Base-by-base conservation (phyloP, 2,113 vertebrate genomes). In the Eulacestoma nigropectus region DNA sequence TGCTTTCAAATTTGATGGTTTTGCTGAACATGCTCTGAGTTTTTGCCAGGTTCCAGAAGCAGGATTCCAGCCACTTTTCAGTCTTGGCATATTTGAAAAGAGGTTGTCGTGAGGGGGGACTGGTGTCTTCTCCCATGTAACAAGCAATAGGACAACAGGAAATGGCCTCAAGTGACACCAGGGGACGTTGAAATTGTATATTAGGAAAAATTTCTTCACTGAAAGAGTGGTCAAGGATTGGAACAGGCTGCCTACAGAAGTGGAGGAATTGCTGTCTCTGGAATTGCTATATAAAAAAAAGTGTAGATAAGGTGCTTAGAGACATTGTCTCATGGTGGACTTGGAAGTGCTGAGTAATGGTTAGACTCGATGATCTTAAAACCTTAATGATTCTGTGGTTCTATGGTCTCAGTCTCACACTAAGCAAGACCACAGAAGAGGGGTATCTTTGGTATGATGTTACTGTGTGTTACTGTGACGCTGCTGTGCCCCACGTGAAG, bases 61-160 rank as follows among this genome's bases (percentile, higher is more conserved):
- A 83, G 41, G 17, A 81, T 53, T 86, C 6, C 57, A 91, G 23
- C 4, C 7, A 1, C 17, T 46, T 64, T 91, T 83, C 37, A 33
- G 27, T 84, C 27, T 63, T 84, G 47, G 6, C 7, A 5, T 77
- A 30, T 33, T 30, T 37, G 42, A 77, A 84, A 70, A 32, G 35
- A 77, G 6, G 15, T 37, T 27, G 21, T 41, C 0, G 0, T 55
- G 12, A 33, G 15, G n/a, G 10, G 15, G 18, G 5, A 13, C 35
- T 26, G 4, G 10, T 56, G 21, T 42, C 15, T 42, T 63, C 27
- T 63, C 26, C 7, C 18, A 37, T 11, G 22, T 49, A 42, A 29
- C 10, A 63, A 63, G 42, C 32, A 84, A 25, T 14, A 42, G 15
- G 7, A 63, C 21, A 49, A 37, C 11, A 49, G 72, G 49, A 84